Evolutionary conservation across 2,113 vertebrate species (phyloP).

Genomic region (Microcebus lehilahytsara): DNA sequence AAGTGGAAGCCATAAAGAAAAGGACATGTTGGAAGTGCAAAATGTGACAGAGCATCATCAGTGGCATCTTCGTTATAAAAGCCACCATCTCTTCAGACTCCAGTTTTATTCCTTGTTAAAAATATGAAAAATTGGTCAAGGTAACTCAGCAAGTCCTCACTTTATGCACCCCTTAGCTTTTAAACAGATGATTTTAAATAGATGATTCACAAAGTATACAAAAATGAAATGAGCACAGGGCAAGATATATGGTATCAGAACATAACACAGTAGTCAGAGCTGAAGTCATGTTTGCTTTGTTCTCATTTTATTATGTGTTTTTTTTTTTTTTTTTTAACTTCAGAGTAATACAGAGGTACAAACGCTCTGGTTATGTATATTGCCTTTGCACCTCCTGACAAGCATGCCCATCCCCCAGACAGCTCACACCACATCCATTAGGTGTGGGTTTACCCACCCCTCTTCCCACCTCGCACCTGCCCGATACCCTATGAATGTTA

Average conservation of each 20-base stretch:
- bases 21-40: not conserved
- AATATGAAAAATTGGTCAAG: not conserved
- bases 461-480: too few relatives aligned
- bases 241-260: not conserved
- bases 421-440: too few relatives aligned
- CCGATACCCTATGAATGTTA: too few relatives aligned
- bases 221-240: not conserved
- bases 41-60: not conserved
- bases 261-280: not conserved
- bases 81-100: not conserved
- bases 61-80: not conserved
- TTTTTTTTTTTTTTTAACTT: too few relatives aligned
- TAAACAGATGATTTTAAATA: not conserved
- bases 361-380: too few relatives aligned
- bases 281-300: not conserved
- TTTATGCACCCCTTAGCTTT: not conserved
- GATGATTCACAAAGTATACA: not conserved
- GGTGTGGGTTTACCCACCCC: too few relatives aligned
- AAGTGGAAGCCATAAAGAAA: slow-evolving; percentile 47
- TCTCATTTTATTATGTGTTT: not conserved
- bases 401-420: too few relatives aligned
- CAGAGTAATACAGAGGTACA: too few relatives aligned
- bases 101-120: not conserved
- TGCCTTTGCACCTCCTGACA: too few relatives aligned
- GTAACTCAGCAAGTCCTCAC: not conserved